Evolutionary conservation across 2,888 invertebrate genomes (phyloP).

Genomic region (Meloe dianella): DNA sequence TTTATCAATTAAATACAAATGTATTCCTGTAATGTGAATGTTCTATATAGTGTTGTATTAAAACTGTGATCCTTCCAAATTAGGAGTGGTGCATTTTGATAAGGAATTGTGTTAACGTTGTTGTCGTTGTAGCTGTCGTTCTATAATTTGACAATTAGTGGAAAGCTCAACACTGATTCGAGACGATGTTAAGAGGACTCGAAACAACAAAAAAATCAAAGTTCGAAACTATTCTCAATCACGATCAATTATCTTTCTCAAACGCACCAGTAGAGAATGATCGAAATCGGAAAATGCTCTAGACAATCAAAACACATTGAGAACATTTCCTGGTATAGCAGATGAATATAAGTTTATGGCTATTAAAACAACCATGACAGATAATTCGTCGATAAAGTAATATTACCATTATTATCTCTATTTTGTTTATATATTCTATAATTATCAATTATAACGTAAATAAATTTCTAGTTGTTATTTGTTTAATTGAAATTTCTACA

Average conservation of each 20-base stretch:
- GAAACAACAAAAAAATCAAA: not conserved
- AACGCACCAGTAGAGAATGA: not conserved
- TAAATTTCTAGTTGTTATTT: too few species aligned
- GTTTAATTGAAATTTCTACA: too few species aligned
- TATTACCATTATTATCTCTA: not conserved
- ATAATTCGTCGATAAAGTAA: not conserved
- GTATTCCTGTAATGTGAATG: not conserved
- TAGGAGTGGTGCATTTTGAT: constrained; percentile 38
- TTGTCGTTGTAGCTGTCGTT: constrained; percentile 4
- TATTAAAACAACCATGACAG: not conserved
- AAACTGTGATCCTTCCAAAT: constrained; percentile 40
- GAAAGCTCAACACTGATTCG: constrained; percentile 16
- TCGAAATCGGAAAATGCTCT: not conserved
- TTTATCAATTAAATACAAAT: not conserved
- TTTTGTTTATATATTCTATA: too few species aligned
- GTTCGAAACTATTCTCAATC: not conserved
- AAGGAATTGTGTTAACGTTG: constrained; percentile 22
- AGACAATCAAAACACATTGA: not conserved
- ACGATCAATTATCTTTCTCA: not conserved
- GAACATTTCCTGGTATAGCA: not conserved
- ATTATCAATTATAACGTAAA: too few species aligned
- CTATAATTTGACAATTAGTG: constrained; percentile 23
- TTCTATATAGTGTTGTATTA: not conserved
- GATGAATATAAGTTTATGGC: not conserved
- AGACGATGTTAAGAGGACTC: not conserved